Base-by-base conservation (phyloP, 1,140 invertebrate genomes). In the Calephelis nemesis region DNA sequence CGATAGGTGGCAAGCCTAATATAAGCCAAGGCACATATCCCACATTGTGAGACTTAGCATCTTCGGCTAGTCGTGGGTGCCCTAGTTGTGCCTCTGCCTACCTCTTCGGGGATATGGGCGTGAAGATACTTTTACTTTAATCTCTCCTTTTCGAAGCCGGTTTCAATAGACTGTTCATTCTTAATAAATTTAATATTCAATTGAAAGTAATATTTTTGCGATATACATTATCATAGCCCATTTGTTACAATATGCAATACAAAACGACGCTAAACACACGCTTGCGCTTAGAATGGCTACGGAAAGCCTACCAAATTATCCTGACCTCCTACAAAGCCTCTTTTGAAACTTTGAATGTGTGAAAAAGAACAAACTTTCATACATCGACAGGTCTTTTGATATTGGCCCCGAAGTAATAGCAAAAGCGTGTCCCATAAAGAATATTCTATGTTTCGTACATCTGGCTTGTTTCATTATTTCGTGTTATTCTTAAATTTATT, bases 341-440 rank as follows among this genome's bases (percentile, higher is more conserved):
- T 65, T 62, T 62, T 70, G 67, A 62, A 75, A 47, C 68, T 58
- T 66, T 71, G 70, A 70, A 67, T 70, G 69, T 72, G 68, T 62
- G 58, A 71, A 78, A 75, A 70, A 71, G 67, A 62, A 67, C 63
- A 68, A 67, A 54, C 58, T 62, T 63, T 64, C 71, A 79, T 70
- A 65, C 72, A 64, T 71, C 72, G 75, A 77, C 67, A 75, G 83
- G 47, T 78, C 79, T 72, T 70, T 48, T 75, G 65, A 81, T 75
- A 78, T 75, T 83, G 79, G 79, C 70, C 71, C 52, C 62, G 64
- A 72, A 76, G 77, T 84, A 83, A 84, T 81, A 84, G 79, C 82
- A 73, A 81, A 84, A 84, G 75, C 81, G 82, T 86, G 84, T 81
- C 78, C 72, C 82, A 84, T 86, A 86, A 84, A 82, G 81, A 78